Evolutionary conservation across 2,113 vertebrate species (phyloP).

Genomic region (Electrona antarctica): DNA sequence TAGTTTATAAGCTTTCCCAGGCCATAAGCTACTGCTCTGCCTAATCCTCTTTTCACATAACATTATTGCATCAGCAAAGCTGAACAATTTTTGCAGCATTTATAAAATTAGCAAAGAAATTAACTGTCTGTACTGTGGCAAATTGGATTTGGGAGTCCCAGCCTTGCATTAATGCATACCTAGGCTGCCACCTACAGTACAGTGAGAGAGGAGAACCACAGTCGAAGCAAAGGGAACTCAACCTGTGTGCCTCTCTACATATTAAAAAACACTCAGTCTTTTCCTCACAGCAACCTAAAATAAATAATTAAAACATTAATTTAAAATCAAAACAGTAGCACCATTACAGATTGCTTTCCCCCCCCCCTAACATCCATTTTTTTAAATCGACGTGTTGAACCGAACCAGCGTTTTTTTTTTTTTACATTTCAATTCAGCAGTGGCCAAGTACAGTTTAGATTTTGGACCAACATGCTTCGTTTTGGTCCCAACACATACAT

Average conservation of each 20-base stretch:
- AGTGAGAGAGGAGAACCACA: conserved; percentile 43
- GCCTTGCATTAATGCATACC: conserved; percentile 63
- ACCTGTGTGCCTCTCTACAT: conserved; percentile 61
- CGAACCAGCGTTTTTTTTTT: conserved; percentile 19
- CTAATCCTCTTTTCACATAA: conserved; percentile 78
- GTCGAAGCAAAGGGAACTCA: conserved; percentile 33
- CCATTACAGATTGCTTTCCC: neutral
- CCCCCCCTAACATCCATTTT: neutral
- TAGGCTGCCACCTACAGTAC: conserved; percentile 82
- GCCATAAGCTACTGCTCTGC: conserved; percentile 72
- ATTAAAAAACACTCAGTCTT: conserved; percentile 39
- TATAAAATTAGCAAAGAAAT: conserved; percentile 82
- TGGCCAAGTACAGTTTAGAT: neutral
- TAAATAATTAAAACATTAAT: conserved; percentile 58
- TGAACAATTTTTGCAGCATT: conserved; percentile 73
- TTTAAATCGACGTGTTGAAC: conserved; percentile 6
- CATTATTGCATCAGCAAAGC: conserved; percentile 75
- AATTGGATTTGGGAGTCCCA: conserved; percentile 72
- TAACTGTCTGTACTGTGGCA: conserved; percentile 77
- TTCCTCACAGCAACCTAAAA: conserved; percentile 44
- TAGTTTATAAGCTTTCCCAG: conserved; percentile 71
- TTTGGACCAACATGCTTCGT: conserved; percentile 3
- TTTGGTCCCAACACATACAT: conserved; percentile 15
- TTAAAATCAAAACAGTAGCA: conserved; percentile 47
- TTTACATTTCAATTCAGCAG: conserved; percentile 9